Evolutionary conservation across 2,113 vertebrate genomes (phyloP).

Genomic region (Lophochroa leadbeateri): DNA sequence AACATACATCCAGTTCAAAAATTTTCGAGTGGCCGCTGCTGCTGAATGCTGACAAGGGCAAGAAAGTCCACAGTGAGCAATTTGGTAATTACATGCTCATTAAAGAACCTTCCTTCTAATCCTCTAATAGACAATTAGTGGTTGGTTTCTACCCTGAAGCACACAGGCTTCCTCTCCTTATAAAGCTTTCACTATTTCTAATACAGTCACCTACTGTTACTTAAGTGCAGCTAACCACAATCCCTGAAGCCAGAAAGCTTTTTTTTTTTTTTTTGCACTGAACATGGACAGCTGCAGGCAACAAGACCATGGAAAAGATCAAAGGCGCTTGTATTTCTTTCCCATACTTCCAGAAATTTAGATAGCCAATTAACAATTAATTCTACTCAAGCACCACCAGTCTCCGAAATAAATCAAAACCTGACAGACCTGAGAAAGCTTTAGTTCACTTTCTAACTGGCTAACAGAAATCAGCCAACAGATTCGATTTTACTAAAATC

Average conservation of each 20-base stretch:
- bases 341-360: background rate
- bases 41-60: background rate
- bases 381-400: background rate
- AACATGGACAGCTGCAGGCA: background rate
- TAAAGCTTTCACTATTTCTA: background rate
- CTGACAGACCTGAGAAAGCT: background rate
- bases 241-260: background rate
- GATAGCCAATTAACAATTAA: background rate
- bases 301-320: background rate
- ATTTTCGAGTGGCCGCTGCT: background rate
- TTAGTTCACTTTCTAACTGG: background rate
- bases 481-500: background rate
- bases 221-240: background rate
- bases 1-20: background rate
- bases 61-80: background rate
- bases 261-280: background rate
- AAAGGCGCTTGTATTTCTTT: background rate
- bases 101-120: conserved; percentile 6
- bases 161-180: background rate
- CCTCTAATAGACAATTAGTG: background rate
- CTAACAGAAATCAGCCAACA: background rate
- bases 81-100: conserved; percentile 9
- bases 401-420: background rate
- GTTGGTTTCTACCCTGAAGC: background rate
- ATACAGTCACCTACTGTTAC: background rate